These are phyloP conservation scores for Manis pentadactyla DNA, from an alignment of 2,797 vertebrate genomes.

Conservation along the genomic window DNA sequence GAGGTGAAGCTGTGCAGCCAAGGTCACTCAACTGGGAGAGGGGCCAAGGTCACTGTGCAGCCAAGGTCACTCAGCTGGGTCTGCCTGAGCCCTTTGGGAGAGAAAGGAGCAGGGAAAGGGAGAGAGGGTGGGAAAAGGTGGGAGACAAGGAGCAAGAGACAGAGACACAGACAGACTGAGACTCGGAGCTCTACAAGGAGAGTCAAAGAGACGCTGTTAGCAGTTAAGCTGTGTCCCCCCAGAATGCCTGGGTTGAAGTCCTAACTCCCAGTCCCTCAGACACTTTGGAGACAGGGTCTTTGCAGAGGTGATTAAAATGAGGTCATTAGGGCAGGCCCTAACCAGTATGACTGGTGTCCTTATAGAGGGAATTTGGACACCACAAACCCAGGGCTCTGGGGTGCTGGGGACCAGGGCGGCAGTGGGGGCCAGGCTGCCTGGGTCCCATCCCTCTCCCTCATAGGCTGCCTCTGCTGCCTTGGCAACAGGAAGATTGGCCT, in stretches of 20 bases:
- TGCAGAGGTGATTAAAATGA: not conserved
- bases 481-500: conserved; percentile 50
- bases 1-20: not conserved
- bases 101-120: not conserved
- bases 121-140: not conserved
- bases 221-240: too few species aligned
- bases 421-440: not conserved
- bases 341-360: not conserved
- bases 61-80: not conserved
- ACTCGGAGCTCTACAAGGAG: too few species aligned
- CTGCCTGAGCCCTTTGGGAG: not conserved
- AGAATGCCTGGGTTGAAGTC: accelerated
- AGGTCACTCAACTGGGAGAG: not conserved
- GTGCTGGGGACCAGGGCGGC: not conserved
- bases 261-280: not conserved
- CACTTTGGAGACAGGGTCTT: not conserved
- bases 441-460: not conserved
- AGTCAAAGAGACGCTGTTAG: accelerated
- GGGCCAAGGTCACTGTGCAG: not conserved
- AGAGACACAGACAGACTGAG: not conserved
- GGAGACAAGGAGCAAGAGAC: not conserved
- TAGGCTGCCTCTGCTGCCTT: conserved; percentile 44
- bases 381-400: not conserved
- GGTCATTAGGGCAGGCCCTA: not conserved
- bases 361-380: not conserved